Evolutionary conservation across 2,797 vertebrate genomes (phyloP).

Genomic region (Phylloscopus collybita): DNA sequence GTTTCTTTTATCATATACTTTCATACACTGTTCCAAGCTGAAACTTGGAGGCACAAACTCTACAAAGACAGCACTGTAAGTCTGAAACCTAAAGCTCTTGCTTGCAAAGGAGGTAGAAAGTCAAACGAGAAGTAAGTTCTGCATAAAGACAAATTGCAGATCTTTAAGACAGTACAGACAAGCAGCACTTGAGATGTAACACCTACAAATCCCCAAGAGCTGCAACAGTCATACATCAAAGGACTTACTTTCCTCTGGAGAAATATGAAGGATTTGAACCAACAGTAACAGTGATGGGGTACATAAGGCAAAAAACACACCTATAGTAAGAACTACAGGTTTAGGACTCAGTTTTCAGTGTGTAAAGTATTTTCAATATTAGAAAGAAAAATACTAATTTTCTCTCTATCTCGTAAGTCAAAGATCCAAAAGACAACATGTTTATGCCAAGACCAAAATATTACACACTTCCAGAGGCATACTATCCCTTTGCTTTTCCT

Average conservation of each 20-base stretch:
- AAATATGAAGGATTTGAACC: background rate
- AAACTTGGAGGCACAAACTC: background rate
- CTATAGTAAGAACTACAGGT: background rate
- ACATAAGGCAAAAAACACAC: background rate
- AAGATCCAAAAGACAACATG: background rate
- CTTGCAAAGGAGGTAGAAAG: background rate
- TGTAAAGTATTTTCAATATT: background rate
- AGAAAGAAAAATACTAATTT: background rate
- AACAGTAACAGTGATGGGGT: background rate
- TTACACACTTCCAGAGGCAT: background rate
- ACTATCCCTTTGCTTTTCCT: background rate
- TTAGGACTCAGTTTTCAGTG: background rate
- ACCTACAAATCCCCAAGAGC: background rate
- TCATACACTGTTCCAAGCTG: background rate
- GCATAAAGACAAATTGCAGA: background rate
- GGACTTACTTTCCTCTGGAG: background rate
- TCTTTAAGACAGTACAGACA: background rate
- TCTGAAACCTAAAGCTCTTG: background rate
- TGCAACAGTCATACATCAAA: background rate
- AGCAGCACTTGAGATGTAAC: background rate
- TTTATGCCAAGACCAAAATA: background rate
- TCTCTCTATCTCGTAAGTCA: background rate
- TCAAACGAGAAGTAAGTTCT: background rate
- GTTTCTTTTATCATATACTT: background rate
- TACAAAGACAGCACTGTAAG: background rate